Evolutionary conservation across 2,797 vertebrate species (phyloP).

Genomic region (Zalophus californianus): DNA sequence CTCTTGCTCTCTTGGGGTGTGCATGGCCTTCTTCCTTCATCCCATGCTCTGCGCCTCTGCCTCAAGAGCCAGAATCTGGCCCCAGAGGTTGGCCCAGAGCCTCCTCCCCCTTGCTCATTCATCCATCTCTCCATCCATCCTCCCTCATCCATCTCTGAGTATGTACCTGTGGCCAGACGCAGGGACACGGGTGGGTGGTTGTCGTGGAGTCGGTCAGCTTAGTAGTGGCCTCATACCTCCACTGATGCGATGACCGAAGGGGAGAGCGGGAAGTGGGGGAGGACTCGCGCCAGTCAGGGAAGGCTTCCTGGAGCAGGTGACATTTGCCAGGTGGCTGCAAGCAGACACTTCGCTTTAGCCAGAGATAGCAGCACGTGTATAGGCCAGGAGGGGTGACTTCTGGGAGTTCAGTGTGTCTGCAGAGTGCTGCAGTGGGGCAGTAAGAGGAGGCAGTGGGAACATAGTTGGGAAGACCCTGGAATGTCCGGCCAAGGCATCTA

Average conservation of each 20-base stretch:
- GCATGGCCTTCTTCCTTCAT: constrained; percentile 49
- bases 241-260: background rate
- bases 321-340: background rate
- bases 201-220: background rate
- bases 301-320: background rate
- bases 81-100: background rate
- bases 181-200: background rate
- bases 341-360: background rate
- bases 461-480: background rate
- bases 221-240: background rate
- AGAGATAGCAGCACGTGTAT: background rate
- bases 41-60: background rate
- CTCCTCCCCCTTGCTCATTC: background rate
- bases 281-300: background rate
- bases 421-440: background rate
- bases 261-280: background rate
- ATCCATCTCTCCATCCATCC: background rate
- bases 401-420: background rate
- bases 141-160: background rate
- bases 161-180: background rate
- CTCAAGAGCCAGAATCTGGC: background rate
- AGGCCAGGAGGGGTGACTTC: background rate
- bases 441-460: background rate
- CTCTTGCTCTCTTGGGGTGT: constrained; percentile 38
- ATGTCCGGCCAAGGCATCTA: background rate